Base-by-base conservation (phyloP, 2,113 vertebrate genomes). In the Bos javanicus region DNA sequence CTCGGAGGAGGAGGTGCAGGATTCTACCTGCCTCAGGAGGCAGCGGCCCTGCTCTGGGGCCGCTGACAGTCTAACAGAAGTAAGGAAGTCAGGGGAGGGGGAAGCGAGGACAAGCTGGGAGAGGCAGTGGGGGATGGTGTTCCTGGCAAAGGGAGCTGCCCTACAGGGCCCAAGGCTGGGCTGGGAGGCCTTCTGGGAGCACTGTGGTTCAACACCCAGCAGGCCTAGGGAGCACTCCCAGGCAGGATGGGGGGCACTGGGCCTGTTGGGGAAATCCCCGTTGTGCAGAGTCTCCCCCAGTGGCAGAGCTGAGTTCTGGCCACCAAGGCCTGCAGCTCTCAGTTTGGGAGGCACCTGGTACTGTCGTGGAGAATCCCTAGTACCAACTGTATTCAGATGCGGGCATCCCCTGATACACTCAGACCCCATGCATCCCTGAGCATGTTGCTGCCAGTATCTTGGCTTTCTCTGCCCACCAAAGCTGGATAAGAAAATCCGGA, bases 231-330 rank as follows among this genome's bases (percentile, higher is more conserved):
- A 50, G 30, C 7, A 11, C 7, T n/a, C 86, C 50, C 74, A 28
- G 62, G 74, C 43, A n/a, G 67, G 62, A n/a, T 15, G 2, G 33
- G 52, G 33, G 21, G 17, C 23, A 6, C 1, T 4, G 23, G n/a
- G 57, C 28, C 30, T 21, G 0, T 25, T 33, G 15, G 60, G 23
- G 46, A 28, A 64, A 26, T 2, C 9, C n/a, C 54, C 2, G 0
- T 6, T 14, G 74, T 33, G n/a, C 57, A 21, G 17, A 2, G 7
- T 67, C 4, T 36, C 19, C 0, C 56, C 26, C 6, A 15, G 33
- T 3, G 0, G 76, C 71, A 52, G 64, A 59, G 33, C 64, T 71
- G 57, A 25, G 4, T 3, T 36, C 94, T 88, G 56, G 57, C 19
- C 12, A 4, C 1, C 1, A 0, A 57, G 83, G 60, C 12, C 93